Base-by-base conservation (phyloP, 2,888 invertebrate genomes). In the Protodeltote pygarga region DNA sequence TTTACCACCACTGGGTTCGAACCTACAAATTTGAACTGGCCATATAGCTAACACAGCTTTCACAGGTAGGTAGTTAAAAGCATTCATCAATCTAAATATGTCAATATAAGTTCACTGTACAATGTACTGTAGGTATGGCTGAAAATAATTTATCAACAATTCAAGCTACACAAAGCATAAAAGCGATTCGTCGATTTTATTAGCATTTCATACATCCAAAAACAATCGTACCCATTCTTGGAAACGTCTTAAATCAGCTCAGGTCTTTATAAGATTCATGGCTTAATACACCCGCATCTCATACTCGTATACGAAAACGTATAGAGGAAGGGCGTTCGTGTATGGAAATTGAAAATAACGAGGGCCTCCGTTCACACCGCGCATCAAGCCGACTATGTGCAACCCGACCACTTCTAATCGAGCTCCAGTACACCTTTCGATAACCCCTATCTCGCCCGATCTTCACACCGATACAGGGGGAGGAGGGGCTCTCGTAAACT, bases 261-360 rank as follows among this genome's bases (percentile, higher is more conserved):
- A 77, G 77, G 79, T 85, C 85, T 87, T 87, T 89, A 87, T 81
- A 86, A 87, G 89, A 89, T 88, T 90, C 89, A 89, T 85, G 80
- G 82, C 83, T 87, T 91, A 87, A 88, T 89, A 88, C 86, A 87
- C 84, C 82, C 82, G 71, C 77, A 73, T 76, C 80, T 83, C 83
- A 81, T 82, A 84, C 79, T 80, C 75, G 76, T 80, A 83, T 79
- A 84, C 81, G 82, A 85, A 85, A 84, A 84, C 77, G 81, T 85
- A 83, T 75, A 87, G 82, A 79, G 78, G 57, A 79, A 85, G 87
- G 83, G 83, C 79, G 87, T 81, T 85, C 84, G 86, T 86, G 88
- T 89, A 89, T 89, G 89, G 89, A 91, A 91, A 92, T 92, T 90
- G 90, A 90, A 91, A 92, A 91, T 92, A 91, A 91, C 89, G 91